Base-by-base conservation (phyloP, 2,888 invertebrate genomes). In the Bursaphelenchus okinawaensis region DNA sequence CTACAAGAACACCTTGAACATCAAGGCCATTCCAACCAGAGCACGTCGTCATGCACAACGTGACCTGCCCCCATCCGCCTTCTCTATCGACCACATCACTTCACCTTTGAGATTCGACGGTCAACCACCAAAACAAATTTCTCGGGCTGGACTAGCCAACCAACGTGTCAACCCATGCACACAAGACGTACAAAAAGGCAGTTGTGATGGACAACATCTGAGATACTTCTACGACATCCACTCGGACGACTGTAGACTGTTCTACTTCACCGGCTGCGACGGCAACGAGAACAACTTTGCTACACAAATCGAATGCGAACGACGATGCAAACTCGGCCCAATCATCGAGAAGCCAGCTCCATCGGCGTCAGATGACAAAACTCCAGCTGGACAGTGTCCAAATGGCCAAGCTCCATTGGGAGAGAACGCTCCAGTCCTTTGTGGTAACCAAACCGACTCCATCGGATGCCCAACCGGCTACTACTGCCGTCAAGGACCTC, bases 381-480 rank as follows among this genome's bases (percentile, higher is more conserved):
- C 40, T 4, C 40, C 40, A 40, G 74, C 75, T 28, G 80, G 80
- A 31, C 74, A 74, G 23, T 81, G 81, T 61, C 81, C 81, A 23
- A 68, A 67, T 26, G 81, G 78, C 20, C 63, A 68, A 23, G 71
- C 73, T 51, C 73, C 73, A 26, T 72, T 81, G 6, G 81, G 81
- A 52, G 81, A 78, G 54, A 69, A 71, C 12, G 73, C 75, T 9
- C 81, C 81, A 26, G 80, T 81, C 23, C 74, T 81, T 24, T 81
- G 81, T 68, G 81, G 76, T 7, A 75, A 71, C 57, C 65, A 63
- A 24, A 77, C 77, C 16, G 80, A 80, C 26, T 76, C 76, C 23
- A 80, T 80, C 57, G 81, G 80, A 31, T 81, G 81, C 62, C 81
- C 81, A n/a, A 62, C 69, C 7, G 77, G 76, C 52, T 81, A 74